Evolutionary conservation across 2,797 vertebrate genomes (phyloP).

Genomic region (Spinibarbus caldwelli): DNA sequence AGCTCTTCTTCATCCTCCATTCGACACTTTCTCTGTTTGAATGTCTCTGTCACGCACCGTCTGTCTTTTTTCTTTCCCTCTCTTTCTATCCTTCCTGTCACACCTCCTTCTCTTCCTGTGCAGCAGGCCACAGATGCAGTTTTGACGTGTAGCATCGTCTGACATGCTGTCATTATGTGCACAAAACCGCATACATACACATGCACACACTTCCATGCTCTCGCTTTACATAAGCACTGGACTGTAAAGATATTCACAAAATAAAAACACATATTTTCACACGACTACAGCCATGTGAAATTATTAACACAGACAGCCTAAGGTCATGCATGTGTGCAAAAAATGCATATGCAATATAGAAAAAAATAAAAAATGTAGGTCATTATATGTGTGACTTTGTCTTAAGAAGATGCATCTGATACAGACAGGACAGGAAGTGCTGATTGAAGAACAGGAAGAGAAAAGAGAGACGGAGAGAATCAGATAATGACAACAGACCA

Average conservation of each 20-base stretch:
- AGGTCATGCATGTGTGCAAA: background rate
- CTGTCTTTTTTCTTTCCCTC: conserved; percentile 24
- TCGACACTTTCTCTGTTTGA: background rate
- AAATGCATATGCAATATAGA: background rate
- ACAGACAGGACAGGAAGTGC: conserved; percentile 45
- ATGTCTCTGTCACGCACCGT: conserved; percentile 19
- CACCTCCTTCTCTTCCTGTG: conserved; percentile 64
- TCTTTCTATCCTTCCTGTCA: conserved; percentile 51
- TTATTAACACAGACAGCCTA: too few relatives aligned
- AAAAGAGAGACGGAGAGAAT: background rate
- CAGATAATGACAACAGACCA: background rate
- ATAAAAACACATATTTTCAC: background rate
- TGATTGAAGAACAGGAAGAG: conserved; percentile 29
- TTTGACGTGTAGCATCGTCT: conserved; percentile 39
- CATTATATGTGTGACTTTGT: background rate
- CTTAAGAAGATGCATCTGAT: background rate
- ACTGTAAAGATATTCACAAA: background rate
- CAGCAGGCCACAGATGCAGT: conserved; percentile 51
- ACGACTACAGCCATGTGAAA: background rate
- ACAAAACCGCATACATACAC: conserved; percentile 23
- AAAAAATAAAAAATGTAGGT: background rate
- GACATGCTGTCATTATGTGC: conserved; percentile 16
- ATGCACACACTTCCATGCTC: background rate
- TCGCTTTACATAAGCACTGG: background rate
- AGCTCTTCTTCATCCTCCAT: background rate